Evolutionary conservation across 2,797 vertebrate species (phyloP).

Genomic region (Alca torda): DNA sequence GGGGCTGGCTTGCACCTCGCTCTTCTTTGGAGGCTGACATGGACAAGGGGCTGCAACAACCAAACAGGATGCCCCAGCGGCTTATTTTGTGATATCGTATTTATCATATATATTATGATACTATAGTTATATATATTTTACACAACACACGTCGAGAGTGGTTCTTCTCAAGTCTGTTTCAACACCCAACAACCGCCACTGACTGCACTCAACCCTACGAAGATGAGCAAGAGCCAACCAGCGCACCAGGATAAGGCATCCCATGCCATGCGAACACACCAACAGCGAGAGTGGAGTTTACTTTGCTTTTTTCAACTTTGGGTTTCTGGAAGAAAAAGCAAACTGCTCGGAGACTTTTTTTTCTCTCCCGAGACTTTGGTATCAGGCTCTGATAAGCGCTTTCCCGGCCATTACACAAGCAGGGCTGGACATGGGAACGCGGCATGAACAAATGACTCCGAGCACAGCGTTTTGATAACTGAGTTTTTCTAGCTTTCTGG

Average conservation of each 20-base stretch:
- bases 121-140: neutral
- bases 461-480: constrained; percentile 28
- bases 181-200: neutral
- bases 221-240: rapidly evolving
- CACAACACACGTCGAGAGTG: rapidly evolving
- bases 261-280: rapidly evolving
- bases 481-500: constrained; percentile 35
- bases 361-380: constrained; percentile 32
- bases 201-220: rapidly evolving
- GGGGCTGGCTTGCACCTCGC: neutral
- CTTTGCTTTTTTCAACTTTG: constrained; percentile 7
- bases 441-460: neutral
- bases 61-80: neutral
- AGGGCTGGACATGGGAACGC: constrained; percentile 51
- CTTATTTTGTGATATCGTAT: neutral
- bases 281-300: neutral
- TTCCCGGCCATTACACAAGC: constrained; percentile 49
- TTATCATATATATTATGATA: neutral
- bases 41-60: neutral
- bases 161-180: neutral
- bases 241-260: neutral
- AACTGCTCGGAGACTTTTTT: neutral
- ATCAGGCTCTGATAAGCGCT: constrained; percentile 55
- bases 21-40: neutral
- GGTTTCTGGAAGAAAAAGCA: constrained; percentile 46